phyloP scores from a whole-genome alignment of 2,113 vertebrate species.

The Pomatostomus ruficeps region DNA sequence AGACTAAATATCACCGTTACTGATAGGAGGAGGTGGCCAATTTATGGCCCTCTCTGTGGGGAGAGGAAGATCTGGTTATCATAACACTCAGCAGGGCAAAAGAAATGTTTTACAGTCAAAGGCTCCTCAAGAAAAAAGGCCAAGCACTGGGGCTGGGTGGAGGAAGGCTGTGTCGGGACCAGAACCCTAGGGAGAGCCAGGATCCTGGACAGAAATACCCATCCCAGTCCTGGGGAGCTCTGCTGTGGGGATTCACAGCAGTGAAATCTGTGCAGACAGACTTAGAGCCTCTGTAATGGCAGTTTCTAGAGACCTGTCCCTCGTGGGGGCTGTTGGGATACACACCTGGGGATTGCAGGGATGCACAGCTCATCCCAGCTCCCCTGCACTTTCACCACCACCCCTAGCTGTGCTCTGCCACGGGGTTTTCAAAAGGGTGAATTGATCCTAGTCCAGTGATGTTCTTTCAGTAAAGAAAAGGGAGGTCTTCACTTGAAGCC shows the following conservation, averaged over 20 bases:
- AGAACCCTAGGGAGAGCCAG: background rate
- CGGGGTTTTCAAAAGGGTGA: background rate
- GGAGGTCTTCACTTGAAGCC: background rate
- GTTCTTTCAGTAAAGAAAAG: background rate
- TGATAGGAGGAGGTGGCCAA: background rate
- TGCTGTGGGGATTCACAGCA: accelerated
- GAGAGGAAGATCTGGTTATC: constrained; percentile 30
- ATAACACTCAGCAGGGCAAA: background rate
- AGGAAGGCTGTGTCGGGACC: background rate
- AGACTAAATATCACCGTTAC: constrained; percentile 40
- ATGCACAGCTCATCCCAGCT: background rate
- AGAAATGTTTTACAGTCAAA: background rate
- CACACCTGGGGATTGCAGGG: background rate
- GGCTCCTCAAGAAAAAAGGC: background rate
- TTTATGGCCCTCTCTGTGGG: background rate
- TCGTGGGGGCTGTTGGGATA: accelerated
- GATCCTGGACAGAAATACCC: background rate
- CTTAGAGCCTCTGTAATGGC: background rate
- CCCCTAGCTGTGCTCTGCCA: background rate
- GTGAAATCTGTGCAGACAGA: background rate
- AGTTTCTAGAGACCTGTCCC: background rate
- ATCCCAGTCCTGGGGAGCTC: background rate
- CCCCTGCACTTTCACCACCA: accelerated
- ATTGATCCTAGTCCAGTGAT: background rate
- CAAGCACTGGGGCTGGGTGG: background rate